Evolutionary conservation across 2,113 vertebrate genomes (phyloP).

Genomic region (Oncorhynchus kisutch): DNA sequence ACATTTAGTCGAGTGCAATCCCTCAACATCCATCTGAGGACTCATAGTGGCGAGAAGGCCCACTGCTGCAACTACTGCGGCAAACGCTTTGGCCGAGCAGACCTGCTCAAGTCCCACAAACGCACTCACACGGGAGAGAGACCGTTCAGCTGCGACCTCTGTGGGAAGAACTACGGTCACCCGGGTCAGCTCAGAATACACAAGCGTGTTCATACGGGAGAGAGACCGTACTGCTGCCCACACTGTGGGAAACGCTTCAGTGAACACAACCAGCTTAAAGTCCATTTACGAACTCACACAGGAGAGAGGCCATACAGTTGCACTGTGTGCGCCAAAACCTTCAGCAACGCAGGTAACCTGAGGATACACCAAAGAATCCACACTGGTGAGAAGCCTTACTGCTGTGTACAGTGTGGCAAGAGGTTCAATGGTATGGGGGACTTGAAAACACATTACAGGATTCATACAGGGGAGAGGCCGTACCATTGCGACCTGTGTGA

Average conservation of each 20-base stretch:
- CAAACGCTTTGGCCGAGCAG: constrained; percentile 64
- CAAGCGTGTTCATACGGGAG: constrained; percentile 71
- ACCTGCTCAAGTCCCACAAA: constrained; percentile 69
- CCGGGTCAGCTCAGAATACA: constrained; percentile 72
- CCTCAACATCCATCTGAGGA: constrained; percentile 63
- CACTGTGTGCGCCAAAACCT: constrained; percentile 67
- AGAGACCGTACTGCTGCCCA: constrained; percentile 69
- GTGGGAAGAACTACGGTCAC: constrained; percentile 69
- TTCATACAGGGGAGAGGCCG: constrained; percentile 74
- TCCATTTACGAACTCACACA: constrained; percentile 72
- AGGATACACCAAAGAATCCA: constrained; percentile 72
- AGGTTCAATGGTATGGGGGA: constrained; percentile 69
- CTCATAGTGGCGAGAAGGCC: constrained; percentile 55
- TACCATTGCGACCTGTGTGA: constrained; percentile 72
- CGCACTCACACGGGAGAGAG: constrained; percentile 70
- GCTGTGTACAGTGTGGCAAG: constrained; percentile 73
- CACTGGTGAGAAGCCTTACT: constrained; percentile 72
- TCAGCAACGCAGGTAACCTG: constrained; percentile 70
- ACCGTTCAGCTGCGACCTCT: constrained; percentile 66
- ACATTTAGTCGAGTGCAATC: constrained; percentile 54
- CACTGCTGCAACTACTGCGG: constrained; percentile 66
- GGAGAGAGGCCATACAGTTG: constrained; percentile 73
- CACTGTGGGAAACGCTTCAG: constrained; percentile 72
- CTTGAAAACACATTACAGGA: constrained; percentile 71
- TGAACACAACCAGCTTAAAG: constrained; percentile 75